Conservation (phyloP, 2,113 vertebrate genomes). For the Pyxicephalus adspersus region DNA sequence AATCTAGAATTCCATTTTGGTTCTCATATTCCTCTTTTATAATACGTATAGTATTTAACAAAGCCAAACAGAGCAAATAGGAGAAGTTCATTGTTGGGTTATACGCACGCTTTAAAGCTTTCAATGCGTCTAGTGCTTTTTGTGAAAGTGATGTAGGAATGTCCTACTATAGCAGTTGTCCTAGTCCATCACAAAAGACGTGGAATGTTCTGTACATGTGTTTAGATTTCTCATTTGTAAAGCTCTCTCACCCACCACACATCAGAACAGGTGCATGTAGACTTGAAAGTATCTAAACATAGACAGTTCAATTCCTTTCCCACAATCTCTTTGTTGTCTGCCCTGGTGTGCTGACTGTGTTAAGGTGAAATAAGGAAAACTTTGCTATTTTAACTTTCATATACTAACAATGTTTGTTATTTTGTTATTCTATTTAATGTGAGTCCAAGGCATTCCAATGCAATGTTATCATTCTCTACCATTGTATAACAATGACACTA, state of each 20-base stretch:
- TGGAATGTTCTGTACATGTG: constrained; percentile 36
- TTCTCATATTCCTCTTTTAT: too few species aligned
- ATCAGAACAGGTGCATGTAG: constrained; percentile 33
- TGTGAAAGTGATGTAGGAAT: neutral
- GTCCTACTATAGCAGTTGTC: constrained; percentile 25
- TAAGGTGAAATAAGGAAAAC: neutral
- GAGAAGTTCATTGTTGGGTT: too few species aligned
- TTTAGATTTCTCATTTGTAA: constrained; percentile 5
- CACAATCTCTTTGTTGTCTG: constrained; percentile 28
- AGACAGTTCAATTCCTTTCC: constrained; percentile 1
- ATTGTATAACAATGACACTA: too few species aligned
- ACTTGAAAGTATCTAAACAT: neutral
- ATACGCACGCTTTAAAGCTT: too few species aligned
- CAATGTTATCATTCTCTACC: too few species aligned
- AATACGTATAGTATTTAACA: too few species aligned
- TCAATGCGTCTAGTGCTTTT: too few species aligned
- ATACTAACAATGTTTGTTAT: too few species aligned
- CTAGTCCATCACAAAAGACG: constrained; percentile 31
- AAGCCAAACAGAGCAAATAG: too few species aligned
- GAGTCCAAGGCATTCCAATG: too few species aligned
- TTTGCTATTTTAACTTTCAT: neutral
- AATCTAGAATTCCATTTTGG: too few species aligned
- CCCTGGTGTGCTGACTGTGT: neutral
- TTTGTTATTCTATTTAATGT: too few species aligned
- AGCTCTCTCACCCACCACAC: neutral